Evolutionary conservation across 1,140 invertebrate species (phyloP), one percentile per base, ranked within the genome.

Genomic region (Scylla paramamosain): DNA sequence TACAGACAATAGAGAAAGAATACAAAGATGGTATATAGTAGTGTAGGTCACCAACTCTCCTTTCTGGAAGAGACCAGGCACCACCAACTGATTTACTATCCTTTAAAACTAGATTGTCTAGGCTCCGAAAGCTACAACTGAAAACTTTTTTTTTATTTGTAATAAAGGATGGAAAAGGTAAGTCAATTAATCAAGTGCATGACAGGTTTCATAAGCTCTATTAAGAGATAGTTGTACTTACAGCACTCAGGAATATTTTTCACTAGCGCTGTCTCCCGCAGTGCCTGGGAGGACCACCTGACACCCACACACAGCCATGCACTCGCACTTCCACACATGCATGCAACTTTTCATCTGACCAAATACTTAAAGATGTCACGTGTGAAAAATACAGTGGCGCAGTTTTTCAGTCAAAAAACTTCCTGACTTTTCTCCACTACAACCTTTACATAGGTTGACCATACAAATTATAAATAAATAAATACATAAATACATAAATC

Each of bases 171-270:
- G 16, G 16, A 20, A 59, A 59, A 77, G 67, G 67, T n/a, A 12
- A 77, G 25, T 77, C 67, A 77, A 77, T 77, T n/a, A 77, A n/a
- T 77, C 67, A 77, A 77, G 20, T 77, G n/a, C 67, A 77, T 77
- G 67, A 77, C 67, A 77, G 67, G 67, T 77, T 77, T 77, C 67
- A 77, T 77, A 77, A 77, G 67, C 67, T 77, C 67, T 77, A 77
- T 77, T 77, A 77, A 77, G 67, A 77, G 67, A 77, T 77, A 77
- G 67, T 77, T 77, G 67, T 77, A 77, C 67, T 77, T 77, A 77
- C 67, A 77, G 67, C 67, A 77, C 67, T 77, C 67, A n/a, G 67
- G 67, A 77, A 77, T 77, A 77, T 77, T n/a, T 77, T 25, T 77
- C 67, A 77, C 67, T 20, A 77, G 67, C 67, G 67, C 67, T 77